These are phyloP conservation scores for Homalodisca vitripennis DNA, from an alignment of 1,140 invertebrate genomes.

Conservation along the genomic window DNA sequence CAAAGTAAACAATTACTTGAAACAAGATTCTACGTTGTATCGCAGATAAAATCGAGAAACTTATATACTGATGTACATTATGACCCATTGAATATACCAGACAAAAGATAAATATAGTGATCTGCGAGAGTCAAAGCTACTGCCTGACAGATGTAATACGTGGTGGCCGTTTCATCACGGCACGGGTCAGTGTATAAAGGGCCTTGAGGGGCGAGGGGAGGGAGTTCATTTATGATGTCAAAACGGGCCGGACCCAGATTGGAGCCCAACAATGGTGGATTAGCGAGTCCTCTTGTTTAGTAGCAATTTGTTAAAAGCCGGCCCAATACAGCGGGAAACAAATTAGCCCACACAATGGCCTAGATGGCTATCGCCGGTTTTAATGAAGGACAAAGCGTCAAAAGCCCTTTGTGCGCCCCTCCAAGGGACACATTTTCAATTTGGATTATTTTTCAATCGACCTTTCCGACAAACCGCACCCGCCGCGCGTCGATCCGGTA, in stretches of 20 bases:
- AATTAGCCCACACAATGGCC: slow-evolving; percentile 14
- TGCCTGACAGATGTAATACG: no score
- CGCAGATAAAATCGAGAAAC: no score
- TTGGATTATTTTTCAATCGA: slow-evolving; percentile 25
- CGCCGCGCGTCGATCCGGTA: not conserved
- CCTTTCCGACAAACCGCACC: slow-evolving; percentile 12
- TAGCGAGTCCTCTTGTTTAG: slow-evolving; percentile 10
- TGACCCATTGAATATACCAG: no score
- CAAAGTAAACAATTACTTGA: no score
- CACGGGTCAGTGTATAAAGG: no score
- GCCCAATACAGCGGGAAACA: not conserved
- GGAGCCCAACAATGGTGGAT: not conserved
- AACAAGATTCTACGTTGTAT: no score
- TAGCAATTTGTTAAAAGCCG: slow-evolving; percentile 26
- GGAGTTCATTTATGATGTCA: not conserved
- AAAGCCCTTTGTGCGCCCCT: slow-evolving; percentile 3
- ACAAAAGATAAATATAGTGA: no score
- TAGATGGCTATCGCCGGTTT: slow-evolving; percentile 10
- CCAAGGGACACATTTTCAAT: slow-evolving; percentile 5
- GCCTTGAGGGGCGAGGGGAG: no score
- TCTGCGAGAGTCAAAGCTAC: no score
- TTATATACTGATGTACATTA: no score
- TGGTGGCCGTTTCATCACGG: no score
- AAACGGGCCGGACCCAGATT: not conserved
- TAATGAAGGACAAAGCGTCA: not conserved